A percentile compares a stretch with the other conserved stretches of the same genome.
These are phyloP conservation scores for Lepilemur ruficaudatus DNA, from an alignment of 2,797 vertebrate genomes.

Conservation along the genomic window DNA sequence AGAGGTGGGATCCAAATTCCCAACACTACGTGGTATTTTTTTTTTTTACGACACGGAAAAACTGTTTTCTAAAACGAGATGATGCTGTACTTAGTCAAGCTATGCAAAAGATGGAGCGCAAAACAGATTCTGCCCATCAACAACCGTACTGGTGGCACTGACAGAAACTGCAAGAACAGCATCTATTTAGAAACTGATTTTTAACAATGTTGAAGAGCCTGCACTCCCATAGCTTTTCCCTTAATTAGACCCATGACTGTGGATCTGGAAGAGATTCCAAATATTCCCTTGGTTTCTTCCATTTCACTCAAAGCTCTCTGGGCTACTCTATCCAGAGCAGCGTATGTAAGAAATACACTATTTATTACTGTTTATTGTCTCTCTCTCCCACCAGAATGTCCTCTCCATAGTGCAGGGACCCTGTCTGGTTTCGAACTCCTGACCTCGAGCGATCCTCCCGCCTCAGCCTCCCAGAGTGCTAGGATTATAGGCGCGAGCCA, in stretches of 20 bases:
- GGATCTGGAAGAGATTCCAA: neutral
- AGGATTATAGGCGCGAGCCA: too few relatives aligned
- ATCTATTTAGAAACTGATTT: slow-evolving; percentile 32
- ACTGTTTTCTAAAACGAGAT: neutral
- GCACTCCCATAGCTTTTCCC: neutral
- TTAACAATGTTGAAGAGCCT: neutral
- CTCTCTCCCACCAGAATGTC: neutral
- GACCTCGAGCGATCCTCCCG: too few relatives aligned
- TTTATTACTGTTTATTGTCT: neutral
- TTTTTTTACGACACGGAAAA: neutral
- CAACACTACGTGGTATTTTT: neutral
- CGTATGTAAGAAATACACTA: neutral
- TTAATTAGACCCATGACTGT: neutral
- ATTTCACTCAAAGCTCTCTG: neutral
- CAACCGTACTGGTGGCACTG: neutral
- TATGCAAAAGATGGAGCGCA: neutral
- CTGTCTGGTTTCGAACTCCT: neutral
- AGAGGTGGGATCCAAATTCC: neutral
- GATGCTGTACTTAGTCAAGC: neutral
- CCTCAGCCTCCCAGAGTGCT: too few relatives aligned
- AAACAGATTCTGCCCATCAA: neutral
- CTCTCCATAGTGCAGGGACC: neutral
- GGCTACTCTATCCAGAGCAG: neutral
- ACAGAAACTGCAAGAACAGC: neutral
- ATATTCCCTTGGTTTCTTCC: neutral